phyloP scores from a whole-genome alignment of 2,797 vertebrate genomes.

The Siniperca scherzeri region DNA sequence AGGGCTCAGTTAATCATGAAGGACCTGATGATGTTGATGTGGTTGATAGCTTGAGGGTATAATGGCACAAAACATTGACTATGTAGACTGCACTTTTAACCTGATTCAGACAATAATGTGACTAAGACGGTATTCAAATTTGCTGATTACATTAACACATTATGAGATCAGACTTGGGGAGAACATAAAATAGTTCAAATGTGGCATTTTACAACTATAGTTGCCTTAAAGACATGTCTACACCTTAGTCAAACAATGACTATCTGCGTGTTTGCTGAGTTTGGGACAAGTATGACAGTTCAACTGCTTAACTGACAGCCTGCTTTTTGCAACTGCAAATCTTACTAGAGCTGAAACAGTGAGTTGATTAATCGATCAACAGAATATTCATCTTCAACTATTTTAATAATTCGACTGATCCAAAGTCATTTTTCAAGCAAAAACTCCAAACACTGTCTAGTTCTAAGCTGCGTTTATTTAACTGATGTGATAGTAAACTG shows the following conservation, averaged over 20 bases:
- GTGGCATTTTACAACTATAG: not conserved
- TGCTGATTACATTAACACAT: not conserved
- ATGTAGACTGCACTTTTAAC: constrained; percentile 22
- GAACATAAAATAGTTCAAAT: not conserved
- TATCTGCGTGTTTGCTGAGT: not conserved
- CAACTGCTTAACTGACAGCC: not conserved
- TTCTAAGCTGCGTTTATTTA: not conserved
- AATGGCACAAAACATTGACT: not conserved
- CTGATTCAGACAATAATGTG: not conserved
- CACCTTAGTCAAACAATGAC: constrained; percentile 4
- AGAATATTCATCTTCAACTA: not conserved
- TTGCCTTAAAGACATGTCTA: not conserved
- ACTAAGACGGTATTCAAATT: not conserved
- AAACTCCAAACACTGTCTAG: not conserved
- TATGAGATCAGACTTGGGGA: too few relatives aligned
- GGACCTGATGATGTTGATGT: constrained; percentile 28
- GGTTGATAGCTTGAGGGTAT: constrained; percentile 3
- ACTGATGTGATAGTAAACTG: not conserved
- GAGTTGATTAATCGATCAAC: not conserved
- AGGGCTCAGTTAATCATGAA: constrained; percentile 27
- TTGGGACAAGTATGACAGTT: not conserved
- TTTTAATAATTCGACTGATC: not conserved
- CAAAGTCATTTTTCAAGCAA: not conserved
- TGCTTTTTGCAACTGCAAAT: not conserved
- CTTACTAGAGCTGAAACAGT: not conserved